phyloP scores from a whole-genome alignment of 2,888 invertebrate species.

The Aplocera efformata region DNA sequence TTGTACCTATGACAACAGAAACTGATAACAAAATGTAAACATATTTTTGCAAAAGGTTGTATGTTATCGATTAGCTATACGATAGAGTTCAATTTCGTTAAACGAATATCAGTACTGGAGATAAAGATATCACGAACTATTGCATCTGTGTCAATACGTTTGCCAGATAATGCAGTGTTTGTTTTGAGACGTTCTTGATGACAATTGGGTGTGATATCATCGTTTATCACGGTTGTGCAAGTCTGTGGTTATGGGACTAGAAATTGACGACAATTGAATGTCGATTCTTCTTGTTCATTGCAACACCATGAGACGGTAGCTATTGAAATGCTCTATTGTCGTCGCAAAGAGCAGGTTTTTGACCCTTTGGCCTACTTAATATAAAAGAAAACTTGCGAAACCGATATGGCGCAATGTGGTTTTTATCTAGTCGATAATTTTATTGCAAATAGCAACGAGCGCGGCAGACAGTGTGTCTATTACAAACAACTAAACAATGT shows the following conservation, averaged over 20 bases:
- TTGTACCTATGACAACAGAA: conserved; percentile 24
- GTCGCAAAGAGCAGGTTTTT: conserved; percentile 54
- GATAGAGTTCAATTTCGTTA: conserved; percentile 15
- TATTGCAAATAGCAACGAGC: conserved; percentile 17
- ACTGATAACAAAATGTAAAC: conserved; percentile 35
- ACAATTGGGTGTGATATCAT: conserved; percentile 18
- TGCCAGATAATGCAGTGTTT: conserved; percentile 21
- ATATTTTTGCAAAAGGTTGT: conserved; percentile 15
- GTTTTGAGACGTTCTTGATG: conserved; percentile 15
- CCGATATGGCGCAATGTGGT: conserved; percentile 41
- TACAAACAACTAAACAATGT: conserved; percentile 13
- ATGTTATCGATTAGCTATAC: conserved; percentile 3
- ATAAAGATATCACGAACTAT: conserved; percentile 11
- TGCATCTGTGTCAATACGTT: conserved; percentile 38
- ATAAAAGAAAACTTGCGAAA: conserved; percentile 27
- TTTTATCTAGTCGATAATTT: conserved; percentile 37
- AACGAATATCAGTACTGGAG: not conserved
- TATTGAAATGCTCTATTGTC: conserved; percentile 32
- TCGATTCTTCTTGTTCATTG: conserved; percentile 19
- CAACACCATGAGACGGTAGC: conserved; percentile 31
- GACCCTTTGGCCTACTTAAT: conserved; percentile 57
- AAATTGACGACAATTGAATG: conserved; percentile 26
- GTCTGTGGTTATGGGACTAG: conserved; percentile 11
- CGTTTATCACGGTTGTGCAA: conserved; percentile 18
- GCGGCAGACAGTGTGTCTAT: conserved; percentile 27